A percentile compares a stretch with the other conserved stretches of the same genome.
Conservation (phyloP, 2,888 invertebrate genomes). For the Nezara viridula region DNA sequence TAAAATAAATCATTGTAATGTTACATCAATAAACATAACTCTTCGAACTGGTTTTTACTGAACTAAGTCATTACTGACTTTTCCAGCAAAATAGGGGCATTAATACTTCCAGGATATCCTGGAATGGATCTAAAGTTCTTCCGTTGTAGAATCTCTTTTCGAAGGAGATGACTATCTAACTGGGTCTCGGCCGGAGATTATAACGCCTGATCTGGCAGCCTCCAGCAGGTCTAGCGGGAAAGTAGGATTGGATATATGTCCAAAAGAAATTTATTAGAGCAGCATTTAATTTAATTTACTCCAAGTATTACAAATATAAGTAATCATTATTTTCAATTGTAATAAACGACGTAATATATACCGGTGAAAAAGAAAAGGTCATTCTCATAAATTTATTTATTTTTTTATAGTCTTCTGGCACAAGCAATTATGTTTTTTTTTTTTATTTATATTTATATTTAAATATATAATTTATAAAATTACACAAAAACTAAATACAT, state of each 20-base stretch:
- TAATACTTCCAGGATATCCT: constrained; percentile 24
- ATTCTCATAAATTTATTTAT: no score
- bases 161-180: constrained; percentile 1
- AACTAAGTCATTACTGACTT: background rate
- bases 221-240: background rate
- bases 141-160: background rate
- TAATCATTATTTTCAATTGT: no score
- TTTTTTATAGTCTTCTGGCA: no score
- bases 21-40: no score
- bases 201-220: constrained; percentile 24
- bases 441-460: no score
- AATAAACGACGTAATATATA: no score
- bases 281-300: background rate
- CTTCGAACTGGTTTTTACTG: background rate
- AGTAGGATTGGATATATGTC: background rate
- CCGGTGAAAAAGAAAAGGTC: no score
- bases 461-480: no score
- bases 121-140: constrained; percentile 20
- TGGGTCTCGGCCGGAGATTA: background rate
- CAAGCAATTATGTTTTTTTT: no score
- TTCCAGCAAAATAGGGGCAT: background rate
- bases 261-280: background rate
- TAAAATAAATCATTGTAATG: background rate
- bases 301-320: background rate
- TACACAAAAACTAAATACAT: no score